Percentiles rank a stretch among this genome's conserved stretches.
phyloP scores from a whole-genome alignment of 2,113 vertebrate species.

The Neogale vison region DNA sequence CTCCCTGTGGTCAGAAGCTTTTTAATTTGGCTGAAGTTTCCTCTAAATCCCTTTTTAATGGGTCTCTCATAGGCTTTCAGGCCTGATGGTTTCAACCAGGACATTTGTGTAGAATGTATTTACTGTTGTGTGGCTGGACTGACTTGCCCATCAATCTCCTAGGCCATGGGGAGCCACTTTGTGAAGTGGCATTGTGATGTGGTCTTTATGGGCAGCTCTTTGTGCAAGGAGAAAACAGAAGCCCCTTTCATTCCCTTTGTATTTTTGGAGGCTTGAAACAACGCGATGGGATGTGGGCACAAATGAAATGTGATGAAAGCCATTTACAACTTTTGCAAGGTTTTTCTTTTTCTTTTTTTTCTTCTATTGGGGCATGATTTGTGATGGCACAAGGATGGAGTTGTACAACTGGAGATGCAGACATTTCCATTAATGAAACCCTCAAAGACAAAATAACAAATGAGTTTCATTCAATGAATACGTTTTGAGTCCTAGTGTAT shows the following conservation, averaged over 20 bases:
- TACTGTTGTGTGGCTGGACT: accelerated
- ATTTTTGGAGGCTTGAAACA: neutral
- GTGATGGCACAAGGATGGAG: neutral
- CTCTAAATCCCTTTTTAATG: neutral
- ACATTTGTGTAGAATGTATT: neutral
- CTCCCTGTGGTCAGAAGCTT: neutral
- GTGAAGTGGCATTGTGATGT: neutral
- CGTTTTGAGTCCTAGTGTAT: neutral
- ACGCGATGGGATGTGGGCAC: neutral
- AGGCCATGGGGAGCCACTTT: neutral
- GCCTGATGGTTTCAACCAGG: neutral
- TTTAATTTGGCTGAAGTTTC: neutral
- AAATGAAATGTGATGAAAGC: neutral
- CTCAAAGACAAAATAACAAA: neutral
- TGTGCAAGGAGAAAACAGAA: neutral
- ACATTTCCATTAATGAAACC: neutral
- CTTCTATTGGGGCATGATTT: neutral
- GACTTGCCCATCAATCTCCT: neutral
- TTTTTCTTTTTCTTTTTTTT: neutral
- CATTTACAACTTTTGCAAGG: neutral
- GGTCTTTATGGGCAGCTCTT: neutral
- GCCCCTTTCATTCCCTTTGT: neutral
- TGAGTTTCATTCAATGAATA: neutral
- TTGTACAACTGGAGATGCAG: neutral
- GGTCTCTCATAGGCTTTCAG: neutral